Evolutionary conservation across 2,113 vertebrate genomes (phyloP).

Genomic region (Crotophaga sulcirostris): DNA sequence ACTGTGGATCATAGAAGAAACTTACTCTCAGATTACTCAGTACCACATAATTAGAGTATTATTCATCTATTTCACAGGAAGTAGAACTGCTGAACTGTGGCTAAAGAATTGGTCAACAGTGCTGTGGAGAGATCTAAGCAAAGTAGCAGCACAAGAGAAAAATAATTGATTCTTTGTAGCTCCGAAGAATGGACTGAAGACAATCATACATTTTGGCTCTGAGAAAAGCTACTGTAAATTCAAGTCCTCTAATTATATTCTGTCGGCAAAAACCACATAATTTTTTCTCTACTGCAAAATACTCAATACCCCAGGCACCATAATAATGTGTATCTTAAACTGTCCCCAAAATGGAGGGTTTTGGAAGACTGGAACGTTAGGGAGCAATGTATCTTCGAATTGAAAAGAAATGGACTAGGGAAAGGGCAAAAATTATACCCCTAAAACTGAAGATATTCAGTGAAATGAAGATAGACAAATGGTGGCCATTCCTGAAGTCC

Average conservation of each 20-base stretch:
- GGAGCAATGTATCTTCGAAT: not conserved
- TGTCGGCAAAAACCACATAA: not conserved
- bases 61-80: not conserved
- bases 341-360: not conserved
- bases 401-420: not conserved
- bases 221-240: not conserved
- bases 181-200: not conserved
- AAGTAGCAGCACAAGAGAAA: not conserved
- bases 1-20: not conserved
- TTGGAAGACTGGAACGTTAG: not conserved
- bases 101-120: not conserved
- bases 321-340: not conserved
- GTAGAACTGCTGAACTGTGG: not conserved
- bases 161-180: not conserved
- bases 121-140: not conserved
- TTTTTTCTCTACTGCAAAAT: not conserved
- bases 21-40: not conserved
- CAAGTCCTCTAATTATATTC: not conserved
- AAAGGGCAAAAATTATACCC: not conserved
- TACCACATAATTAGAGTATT: slow-evolving; percentile 1
- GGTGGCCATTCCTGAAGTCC: not conserved
- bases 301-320: not conserved
- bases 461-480: not conserved
- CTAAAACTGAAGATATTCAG: not conserved
- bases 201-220: not conserved